These are phyloP conservation scores for Acrocephalus arundinaceus DNA, from an alignment of 2,113 vertebrate genomes.

Conservation along the genomic window DNA sequence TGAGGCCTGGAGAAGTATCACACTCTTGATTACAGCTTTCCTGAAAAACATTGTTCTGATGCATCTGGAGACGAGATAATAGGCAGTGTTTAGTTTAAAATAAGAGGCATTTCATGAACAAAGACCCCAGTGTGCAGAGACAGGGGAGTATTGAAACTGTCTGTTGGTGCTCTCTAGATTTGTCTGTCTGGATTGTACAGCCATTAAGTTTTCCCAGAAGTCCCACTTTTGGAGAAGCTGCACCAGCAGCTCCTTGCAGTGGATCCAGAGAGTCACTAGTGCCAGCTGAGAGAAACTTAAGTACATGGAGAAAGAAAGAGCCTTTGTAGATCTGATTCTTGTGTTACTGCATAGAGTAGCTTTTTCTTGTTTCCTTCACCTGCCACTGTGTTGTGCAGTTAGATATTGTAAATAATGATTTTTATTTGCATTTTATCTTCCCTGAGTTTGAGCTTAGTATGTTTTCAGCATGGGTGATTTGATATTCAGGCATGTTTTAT, in stretches of 20 bases:
- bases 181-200: not conserved
- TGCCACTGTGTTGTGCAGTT: not conserved
- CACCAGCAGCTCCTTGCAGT: not conserved
- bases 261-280: not conserved
- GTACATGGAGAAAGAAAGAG: not conserved
- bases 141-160: slow-evolving; percentile 21
- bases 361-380: not conserved
- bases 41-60: slow-evolving; percentile 37
- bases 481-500: not conserved
- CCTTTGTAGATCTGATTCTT: not conserved
- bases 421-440: not conserved
- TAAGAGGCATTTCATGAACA: slow-evolving; percentile 52
- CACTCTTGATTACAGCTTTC: slow-evolving; percentile 50
- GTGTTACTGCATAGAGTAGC: not conserved
- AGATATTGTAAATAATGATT: not conserved
- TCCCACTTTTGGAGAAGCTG: not conserved
- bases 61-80: slow-evolving; percentile 47
- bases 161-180: slow-evolving; percentile 16
- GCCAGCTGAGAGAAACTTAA: not conserved
- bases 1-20: slow-evolving; percentile 18
- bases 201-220: slow-evolving; percentile 14
- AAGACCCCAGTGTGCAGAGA: slow-evolving; percentile 11
- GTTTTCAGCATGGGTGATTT: not conserved
- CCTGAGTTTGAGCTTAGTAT: not conserved
- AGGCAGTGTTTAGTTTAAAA: slow-evolving; percentile 40